Evolutionary conservation across 1,140 invertebrate species (phyloP), one percentile per base, ranked within the genome.

Genomic region (Rhopalosiphum maidis): DNA sequence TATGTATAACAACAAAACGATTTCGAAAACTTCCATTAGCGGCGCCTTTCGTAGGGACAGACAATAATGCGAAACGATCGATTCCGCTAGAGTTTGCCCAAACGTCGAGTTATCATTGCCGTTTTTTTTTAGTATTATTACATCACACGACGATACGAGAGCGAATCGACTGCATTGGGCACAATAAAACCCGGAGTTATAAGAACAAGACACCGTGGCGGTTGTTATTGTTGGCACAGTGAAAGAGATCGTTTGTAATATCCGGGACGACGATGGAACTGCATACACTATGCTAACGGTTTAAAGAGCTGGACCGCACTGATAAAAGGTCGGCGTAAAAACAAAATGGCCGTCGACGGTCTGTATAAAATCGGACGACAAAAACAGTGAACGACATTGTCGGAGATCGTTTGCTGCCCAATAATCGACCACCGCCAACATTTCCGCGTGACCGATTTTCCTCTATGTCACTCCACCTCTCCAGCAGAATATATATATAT

Each of bases 361-460:
- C 60, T 48, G 48, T 43, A 77, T 85, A 68, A 86, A 55, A 89
- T 23, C 37, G 35, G n/a, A 51, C 86, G n/a, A 46, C 86, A 88
- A 82, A 60, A 93, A 46, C n/a, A 60, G 30, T 51, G 30, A 93
- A 82, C 83, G 37, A 51, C 48, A 37, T 18, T 37, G 68, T 48
- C 41, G 90, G 15, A 21, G 43, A 30, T n/a, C 77, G 46, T 92
- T 51, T 83, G 46, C 91, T 21, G 41, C n/a, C 68, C n/a, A n/a
- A 92, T 92, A 92, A 92, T 85, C 91, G 60, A 23, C 77, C 87
- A n/a, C 48, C 46, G 43, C 6, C 43, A 83, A 91, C 68, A 68
- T 91, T 91, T 91, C 60, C n/a, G 90, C 30, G 30, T 51, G 68
- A 91, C 60, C 68, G 41, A 91, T 91, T 91, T 91, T 77, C 37